These are phyloP conservation scores for Platalea minor DNA, from an alignment of 2,797 vertebrate species.

Conservation along the genomic window DNA sequence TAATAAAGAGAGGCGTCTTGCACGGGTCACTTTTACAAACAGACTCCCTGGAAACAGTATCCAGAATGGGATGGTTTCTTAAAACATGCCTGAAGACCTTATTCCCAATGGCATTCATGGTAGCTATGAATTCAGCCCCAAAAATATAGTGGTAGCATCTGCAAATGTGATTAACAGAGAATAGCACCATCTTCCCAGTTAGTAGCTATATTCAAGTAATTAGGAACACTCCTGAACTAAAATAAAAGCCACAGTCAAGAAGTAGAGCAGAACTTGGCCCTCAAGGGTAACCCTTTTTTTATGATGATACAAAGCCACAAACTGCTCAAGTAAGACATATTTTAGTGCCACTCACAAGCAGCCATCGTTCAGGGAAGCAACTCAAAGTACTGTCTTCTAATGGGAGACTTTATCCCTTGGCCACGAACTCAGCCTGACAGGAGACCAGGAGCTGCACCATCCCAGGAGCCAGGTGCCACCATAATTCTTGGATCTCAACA, in stretches of 20 bases:
- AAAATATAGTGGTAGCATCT: not conserved
- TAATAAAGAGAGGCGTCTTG: not conserved
- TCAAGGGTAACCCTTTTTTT: not conserved
- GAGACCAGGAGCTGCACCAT: not conserved
- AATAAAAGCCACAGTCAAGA: not conserved
- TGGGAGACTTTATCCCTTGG: not conserved
- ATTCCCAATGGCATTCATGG: not conserved
- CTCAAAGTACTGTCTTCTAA: not conserved
- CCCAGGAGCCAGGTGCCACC: not conserved
- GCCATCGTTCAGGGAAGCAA: not conserved
- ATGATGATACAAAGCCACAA: not conserved
- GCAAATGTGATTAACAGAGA: not conserved
- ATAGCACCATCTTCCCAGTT: not conserved
- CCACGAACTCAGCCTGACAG: not conserved
- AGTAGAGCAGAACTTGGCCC: not conserved
- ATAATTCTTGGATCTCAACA: not conserved
- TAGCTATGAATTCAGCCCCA: not conserved
- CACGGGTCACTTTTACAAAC: not conserved
- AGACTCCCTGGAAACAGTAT: not conserved
- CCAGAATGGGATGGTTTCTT: not conserved
- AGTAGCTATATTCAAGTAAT: not conserved
- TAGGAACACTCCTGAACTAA: not conserved
- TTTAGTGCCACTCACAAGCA: not conserved
- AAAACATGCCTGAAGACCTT: not conserved
- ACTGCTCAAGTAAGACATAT: not conserved